Percentiles rank a stretch among this genome's conserved stretches.
Evolutionary conservation across 2,797 vertebrate species (phyloP).

Genomic region (Orientallactaga sibirica): DNA sequence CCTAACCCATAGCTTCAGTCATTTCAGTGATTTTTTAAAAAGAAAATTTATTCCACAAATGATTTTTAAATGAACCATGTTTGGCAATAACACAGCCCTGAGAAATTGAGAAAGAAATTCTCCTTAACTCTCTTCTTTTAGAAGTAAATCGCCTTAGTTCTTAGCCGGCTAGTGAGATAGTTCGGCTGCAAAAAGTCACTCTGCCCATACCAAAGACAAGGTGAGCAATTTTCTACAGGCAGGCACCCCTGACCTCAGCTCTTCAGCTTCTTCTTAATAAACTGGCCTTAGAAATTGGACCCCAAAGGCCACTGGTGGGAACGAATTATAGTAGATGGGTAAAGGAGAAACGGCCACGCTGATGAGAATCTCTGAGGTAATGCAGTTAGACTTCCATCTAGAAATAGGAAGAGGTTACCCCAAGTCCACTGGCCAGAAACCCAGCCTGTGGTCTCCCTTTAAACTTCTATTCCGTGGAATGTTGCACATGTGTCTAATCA

Average conservation of each 20-base stretch:
- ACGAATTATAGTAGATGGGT: conserved; percentile 33
- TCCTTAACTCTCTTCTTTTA: conserved; percentile 3
- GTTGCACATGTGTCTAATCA: neutral
- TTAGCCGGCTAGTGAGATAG: neutral
- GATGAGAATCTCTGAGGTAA: neutral
- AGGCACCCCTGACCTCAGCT: conserved; percentile 35
- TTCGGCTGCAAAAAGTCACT: conserved; percentile 8
- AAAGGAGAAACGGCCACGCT: neutral
- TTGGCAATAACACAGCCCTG: neutral
- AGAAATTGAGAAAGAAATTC: neutral
- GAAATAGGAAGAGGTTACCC: neutral
- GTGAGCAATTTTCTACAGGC: conserved; percentile 60
- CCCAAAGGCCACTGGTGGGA: neutral
- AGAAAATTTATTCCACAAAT: neutral
- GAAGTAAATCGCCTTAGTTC: conserved; percentile 46
- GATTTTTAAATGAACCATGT: neutral
- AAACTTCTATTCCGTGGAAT: neutral
- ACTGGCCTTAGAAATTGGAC: conserved; percentile 48
- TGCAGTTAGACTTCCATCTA: neutral
- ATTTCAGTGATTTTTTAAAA: too few species aligned
- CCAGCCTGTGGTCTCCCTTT: neutral
- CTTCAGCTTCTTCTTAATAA: conserved; percentile 67
- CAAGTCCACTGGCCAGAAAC: neutral
- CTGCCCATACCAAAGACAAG: conserved; percentile 53
- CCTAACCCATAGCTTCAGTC: neutral